phyloP scores from a whole-genome alignment of 2,113 vertebrate species.

The Passer montanus region DNA sequence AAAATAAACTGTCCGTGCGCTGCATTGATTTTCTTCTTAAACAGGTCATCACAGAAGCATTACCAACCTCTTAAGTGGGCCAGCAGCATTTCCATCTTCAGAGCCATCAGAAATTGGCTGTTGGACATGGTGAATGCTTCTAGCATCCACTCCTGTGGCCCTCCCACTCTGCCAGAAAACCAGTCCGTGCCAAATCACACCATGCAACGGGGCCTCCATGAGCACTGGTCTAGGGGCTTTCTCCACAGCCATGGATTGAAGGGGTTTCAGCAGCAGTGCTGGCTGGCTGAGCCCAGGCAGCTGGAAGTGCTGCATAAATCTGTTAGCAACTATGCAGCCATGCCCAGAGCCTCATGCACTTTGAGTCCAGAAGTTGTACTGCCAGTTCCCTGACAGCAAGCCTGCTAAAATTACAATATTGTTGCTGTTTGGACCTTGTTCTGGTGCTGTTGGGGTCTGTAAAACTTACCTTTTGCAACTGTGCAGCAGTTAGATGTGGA shows the following conservation, averaged over 20 bases:
- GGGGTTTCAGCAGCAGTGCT: not conserved
- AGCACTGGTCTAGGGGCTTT: not conserved
- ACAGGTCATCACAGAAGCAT: not conserved
- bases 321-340: not conserved
- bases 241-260: rapidly evolving
- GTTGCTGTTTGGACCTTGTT: not conserved
- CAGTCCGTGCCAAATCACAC: not conserved
- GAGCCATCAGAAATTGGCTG: not conserved
- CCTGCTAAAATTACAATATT: not conserved
- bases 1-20: rapidly evolving
- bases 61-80: not conserved
- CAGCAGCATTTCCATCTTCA: not conserved
- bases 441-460: not conserved
- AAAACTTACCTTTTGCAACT: not conserved
- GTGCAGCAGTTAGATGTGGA: not conserved
- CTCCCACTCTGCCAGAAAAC: not conserved
- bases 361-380: not conserved
- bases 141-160: not conserved
- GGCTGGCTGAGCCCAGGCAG: not conserved
- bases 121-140: not conserved
- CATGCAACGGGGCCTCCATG: rapidly evolving
- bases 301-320: not conserved
- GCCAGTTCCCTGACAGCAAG: not conserved
- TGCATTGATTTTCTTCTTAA: not conserved
- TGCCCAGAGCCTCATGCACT: not conserved